A percentile compares a stretch with the other conserved stretches of the same genome.
phyloP scores from a whole-genome alignment of 1,140 invertebrate species.

The Wasmannia auropunctata region DNA sequence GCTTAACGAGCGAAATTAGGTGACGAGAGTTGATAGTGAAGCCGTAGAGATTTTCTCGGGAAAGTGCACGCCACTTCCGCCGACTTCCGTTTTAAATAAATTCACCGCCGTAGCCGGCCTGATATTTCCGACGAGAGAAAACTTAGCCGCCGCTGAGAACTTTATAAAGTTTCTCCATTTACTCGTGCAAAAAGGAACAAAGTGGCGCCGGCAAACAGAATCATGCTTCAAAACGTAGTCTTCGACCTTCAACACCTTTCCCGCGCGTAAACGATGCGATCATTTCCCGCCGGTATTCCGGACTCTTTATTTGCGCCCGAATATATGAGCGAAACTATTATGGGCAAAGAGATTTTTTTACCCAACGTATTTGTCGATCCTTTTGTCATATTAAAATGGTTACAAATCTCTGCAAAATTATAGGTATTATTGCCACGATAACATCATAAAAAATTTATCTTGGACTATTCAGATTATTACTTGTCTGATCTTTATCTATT shows the following conservation, averaged over 20 bases:
- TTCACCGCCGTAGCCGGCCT: slow-evolving; percentile 29
- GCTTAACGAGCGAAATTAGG: slow-evolving; percentile 48
- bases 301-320: background rate
- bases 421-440: background rate
- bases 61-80: slow-evolving; percentile 46
- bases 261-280: slow-evolving; percentile 61
- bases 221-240: slow-evolving; percentile 68
- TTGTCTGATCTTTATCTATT: background rate
- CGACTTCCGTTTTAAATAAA: slow-evolving; percentile 59
- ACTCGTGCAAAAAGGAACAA: slow-evolving; percentile 65
- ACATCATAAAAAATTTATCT: background rate
- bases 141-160: slow-evolving; percentile 63
- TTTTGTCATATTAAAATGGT: background rate
- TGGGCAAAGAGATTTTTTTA: background rate
- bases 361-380: background rate
- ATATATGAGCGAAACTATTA: slow-evolving; percentile 4
- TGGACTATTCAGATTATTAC: background rate
- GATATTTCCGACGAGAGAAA: slow-evolving; percentile 58
- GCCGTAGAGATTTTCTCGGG: slow-evolving; percentile 34
- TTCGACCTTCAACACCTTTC: slow-evolving; percentile 71
- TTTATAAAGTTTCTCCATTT: slow-evolving; percentile 73
- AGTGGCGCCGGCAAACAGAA: slow-evolving; percentile 68
- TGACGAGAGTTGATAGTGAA: slow-evolving; percentile 51
- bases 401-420: background rate
- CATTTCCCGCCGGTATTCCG: slow-evolving; percentile 57